Base-by-base conservation (phyloP, 2,888 invertebrate genomes). In the Lottia gigantea region DNA sequence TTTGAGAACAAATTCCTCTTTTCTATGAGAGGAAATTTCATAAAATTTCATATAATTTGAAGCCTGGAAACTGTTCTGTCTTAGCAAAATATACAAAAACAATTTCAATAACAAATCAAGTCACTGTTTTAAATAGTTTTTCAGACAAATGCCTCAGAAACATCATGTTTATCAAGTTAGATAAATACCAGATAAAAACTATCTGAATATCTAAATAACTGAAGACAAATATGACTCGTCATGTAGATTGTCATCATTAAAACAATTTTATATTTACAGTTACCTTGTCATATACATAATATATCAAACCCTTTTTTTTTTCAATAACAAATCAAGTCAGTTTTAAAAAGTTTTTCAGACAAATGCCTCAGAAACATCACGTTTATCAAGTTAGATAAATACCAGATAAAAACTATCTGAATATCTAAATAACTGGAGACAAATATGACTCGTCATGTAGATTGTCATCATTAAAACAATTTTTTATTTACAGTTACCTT, bases 401-500 rank as follows among this genome's bases (percentile, higher is more conserved):
- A 19, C 23, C 23, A 23, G 23, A 55, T 55, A 23, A 55, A 23
- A 55, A 55, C 55, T 55, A 55, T 23, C 55, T 23, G 19, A 23
- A 55, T 23, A 23, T 40, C 40, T 40, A 40, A 40, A 23, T 23
- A 55, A 19, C 23, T 23, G 19, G 19, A 12, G 23, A 55, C 12
- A 16, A 55, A 55, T 55, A 55, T 55, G 55, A 55, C 55, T 55
- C 55, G 55, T 55, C 55, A 55, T 55, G 55, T 55, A 55, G 7
- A 23, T 2, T 55, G 55, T 55, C 55, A 55, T 16, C 45, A 31
- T 14, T 40, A 46, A 62, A 46, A 47, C 62, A 7, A 15, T 6
- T 4, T 61, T 0, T 16, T 8, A 8, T n/a, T n/a, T n/a, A n/a
- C n/a, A n/a, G n/a, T n/a, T n/a, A n/a, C n/a, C n/a, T n/a, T n/a